These are phyloP conservation scores for Tenualosa thibaudeaui DNA, from an alignment of 2,797 vertebrate genomes.

Conservation along the genomic window DNA sequence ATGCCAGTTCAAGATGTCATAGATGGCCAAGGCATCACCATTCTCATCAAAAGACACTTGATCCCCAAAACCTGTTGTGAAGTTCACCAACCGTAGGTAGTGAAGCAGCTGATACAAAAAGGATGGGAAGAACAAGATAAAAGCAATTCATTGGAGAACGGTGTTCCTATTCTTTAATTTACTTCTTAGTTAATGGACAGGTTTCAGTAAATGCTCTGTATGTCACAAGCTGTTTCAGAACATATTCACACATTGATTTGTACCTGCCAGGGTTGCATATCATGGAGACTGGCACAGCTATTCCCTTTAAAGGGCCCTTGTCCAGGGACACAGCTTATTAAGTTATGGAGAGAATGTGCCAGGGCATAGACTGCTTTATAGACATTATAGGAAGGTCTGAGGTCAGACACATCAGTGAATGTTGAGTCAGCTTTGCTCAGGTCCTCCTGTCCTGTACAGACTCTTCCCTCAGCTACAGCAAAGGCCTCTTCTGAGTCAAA, in stretches of 20 bases:
- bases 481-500: constrained; percentile 29
- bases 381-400: too few relatives aligned
- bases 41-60: constrained; percentile 1
- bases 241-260: background rate
- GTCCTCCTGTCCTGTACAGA: too few relatives aligned
- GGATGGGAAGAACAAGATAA: background rate
- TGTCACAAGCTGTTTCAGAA: background rate
- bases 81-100: constrained; percentile 66
- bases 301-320: constrained; percentile 61
- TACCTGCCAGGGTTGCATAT: constrained; percentile 72
- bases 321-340: constrained; percentile 61
- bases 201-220: background rate
- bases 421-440: too few relatives aligned
- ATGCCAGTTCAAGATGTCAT: too few relatives aligned
- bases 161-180: too few relatives aligned
- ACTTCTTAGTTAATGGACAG: background rate
- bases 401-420: too few relatives aligned
- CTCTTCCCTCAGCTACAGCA: constrained; percentile 26
- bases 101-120: constrained; percentile 56
- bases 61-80: constrained; percentile 68
- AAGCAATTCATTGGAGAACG: too few relatives aligned
- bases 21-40: too few relatives aligned
- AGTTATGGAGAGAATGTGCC: constrained; percentile 64
- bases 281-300: constrained; percentile 61
- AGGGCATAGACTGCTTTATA: constrained; percentile 69